These are phyloP conservation scores for Cephus sareptanus DNA, from an alignment of 2,888 invertebrate species.

Conservation along the genomic window DNA sequence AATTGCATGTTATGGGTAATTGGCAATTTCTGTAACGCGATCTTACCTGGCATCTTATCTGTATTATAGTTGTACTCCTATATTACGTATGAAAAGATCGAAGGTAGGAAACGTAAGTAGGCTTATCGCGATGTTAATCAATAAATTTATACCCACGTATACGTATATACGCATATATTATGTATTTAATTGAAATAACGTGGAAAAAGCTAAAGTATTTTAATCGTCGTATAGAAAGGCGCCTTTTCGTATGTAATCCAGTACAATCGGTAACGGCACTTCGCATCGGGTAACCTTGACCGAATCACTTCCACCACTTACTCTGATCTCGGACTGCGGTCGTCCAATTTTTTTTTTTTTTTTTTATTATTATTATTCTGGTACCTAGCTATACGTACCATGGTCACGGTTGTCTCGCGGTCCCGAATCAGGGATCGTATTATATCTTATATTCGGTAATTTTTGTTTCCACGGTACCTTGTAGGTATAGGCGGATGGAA, in stretches of 20 bases:
- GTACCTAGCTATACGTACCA: not conserved
- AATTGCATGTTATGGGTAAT: slow-evolving; percentile 59
- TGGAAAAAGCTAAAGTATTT: not conserved
- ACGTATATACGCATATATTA: not conserved
- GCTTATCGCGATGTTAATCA: not conserved
- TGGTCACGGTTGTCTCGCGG: not conserved
- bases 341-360: not conserved
- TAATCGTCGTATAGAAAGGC: not conserved
- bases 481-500: not conserved
- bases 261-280: slow-evolving; percentile 20
- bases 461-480: not conserved
- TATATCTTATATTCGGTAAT: not conserved
- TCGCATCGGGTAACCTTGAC: slow-evolving; percentile 13
- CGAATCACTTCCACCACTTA: slow-evolving; percentile 6
- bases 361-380: not conserved
- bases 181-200: not conserved
- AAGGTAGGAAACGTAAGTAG: not conserved
- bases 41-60: not conserved
- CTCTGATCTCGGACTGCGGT: not conserved
- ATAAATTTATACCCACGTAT: not conserved
- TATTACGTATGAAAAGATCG: not conserved
- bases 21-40: slow-evolving; percentile 57
- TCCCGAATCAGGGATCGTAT: not conserved
- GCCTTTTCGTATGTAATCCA: not conserved
- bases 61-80: not conserved